Evolutionary conservation across 2,888 invertebrate genomes (phyloP).

Genomic region (Epicampocera succincta): DNA sequence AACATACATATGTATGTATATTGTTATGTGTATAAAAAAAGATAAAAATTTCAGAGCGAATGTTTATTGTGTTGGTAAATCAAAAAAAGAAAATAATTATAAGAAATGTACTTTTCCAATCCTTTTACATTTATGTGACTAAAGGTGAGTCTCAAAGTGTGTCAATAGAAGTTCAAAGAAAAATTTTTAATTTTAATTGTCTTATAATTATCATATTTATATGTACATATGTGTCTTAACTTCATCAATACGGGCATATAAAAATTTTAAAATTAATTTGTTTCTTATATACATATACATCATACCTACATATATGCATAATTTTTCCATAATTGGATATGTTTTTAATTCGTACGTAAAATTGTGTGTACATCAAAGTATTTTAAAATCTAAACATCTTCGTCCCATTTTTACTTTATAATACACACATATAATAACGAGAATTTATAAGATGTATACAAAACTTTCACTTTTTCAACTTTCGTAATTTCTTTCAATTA

Average conservation of each 20-base stretch:
- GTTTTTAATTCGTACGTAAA: neutral
- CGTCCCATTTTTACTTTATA: constrained; percentile 17
- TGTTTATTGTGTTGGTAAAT: constrained; percentile 56
- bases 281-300: too few relatives aligned
- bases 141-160: constrained; percentile 56
- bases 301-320: neutral
- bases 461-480: constrained; percentile 62
- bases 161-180: neutral
- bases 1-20: constrained; percentile 7
- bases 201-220: neutral
- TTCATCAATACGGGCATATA: neutral
- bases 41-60: constrained; percentile 60
- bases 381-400: constrained; percentile 11
- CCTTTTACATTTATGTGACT: constrained; percentile 13
- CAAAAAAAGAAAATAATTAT: constrained; percentile 15
- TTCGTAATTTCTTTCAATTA: constrained; percentile 26
- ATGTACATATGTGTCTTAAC: too few relatives aligned
- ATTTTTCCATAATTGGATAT: constrained; percentile 3
- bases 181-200: neutral
- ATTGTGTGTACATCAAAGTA: constrained; percentile 1
- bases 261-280: neutral
- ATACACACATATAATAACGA: constrained; percentile 11
- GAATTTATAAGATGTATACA: constrained; percentile 45
- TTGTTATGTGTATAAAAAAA: constrained; percentile 40
- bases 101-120: constrained; percentile 28